Evolutionary conservation across 2,797 vertebrate species (phyloP).

Genomic region (Rhyacichthys aspro): DNA sequence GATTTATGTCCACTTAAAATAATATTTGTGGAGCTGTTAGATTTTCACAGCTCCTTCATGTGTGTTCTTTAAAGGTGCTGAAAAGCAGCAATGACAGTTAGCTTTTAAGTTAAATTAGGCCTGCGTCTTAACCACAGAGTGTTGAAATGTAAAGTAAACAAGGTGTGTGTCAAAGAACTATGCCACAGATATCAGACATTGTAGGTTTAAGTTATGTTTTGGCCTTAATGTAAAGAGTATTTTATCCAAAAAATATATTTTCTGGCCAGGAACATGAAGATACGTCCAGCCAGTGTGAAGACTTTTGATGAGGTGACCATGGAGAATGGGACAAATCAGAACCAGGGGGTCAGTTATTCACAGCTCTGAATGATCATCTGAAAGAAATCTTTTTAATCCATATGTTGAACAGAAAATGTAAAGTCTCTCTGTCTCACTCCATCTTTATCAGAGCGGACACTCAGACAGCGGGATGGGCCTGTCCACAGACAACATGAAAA

Average conservation of each 20-base stretch:
- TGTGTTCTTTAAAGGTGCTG: slow-evolving; percentile 74
- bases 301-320: slow-evolving; percentile 90
- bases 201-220: slow-evolving; percentile 44
- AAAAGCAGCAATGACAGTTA: slow-evolving; percentile 71
- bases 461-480: slow-evolving; percentile 91
- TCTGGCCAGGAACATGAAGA: slow-evolving; percentile 82
- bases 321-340: slow-evolving; percentile 79
- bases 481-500: slow-evolving; percentile 87
- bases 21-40: slow-evolving; percentile 76
- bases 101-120: slow-evolving; percentile 63
- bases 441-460: slow-evolving; percentile 79
- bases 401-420: no score
- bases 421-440: slow-evolving; percentile 10
- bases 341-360: slow-evolving; percentile 80
- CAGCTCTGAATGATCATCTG: slow-evolving; percentile 9
- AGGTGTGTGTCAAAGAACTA: slow-evolving; percentile 51
- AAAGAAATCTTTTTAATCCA: background rate
- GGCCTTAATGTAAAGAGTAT: background rate
- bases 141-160: slow-evolving; percentile 65
- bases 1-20: slow-evolving; percentile 75
- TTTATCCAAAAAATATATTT: slow-evolving; percentile 3
- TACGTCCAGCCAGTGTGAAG: slow-evolving; percentile 88
- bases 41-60: slow-evolving; percentile 70
- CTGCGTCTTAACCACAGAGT: slow-evolving; percentile 51
- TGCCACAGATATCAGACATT: slow-evolving; percentile 45